Base-by-base conservation (phyloP, 2,113 vertebrate genomes). In the Pseudopipra pipra region DNA sequence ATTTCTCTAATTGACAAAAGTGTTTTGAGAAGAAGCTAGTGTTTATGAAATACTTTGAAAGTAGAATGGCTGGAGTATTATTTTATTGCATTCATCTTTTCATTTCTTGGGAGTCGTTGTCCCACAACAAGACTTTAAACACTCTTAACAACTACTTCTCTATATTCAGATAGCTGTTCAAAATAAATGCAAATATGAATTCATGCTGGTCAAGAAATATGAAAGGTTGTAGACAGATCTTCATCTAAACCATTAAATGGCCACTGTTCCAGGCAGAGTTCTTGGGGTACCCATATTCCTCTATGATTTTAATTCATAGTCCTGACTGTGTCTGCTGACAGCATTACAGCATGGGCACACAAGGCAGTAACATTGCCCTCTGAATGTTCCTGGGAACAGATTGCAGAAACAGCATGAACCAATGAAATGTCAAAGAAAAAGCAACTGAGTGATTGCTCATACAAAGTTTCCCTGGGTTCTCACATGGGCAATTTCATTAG, bases 401-500 rank as follows among this genome's bases (percentile, higher is more conserved):
- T 1, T 91, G 43, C 49, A 77, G 75, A 73, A 96, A 30, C 30
- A 70, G 44, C 54, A 63, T 8, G 21, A 92, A 73, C 18, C 35
- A 67, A 9, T 61, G 23, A 87, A 95, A 65, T 12, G 56, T 70
- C 37, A 78, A 54, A 77, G 14, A 23, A 63, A 94, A n/a, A 7
- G 67, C 2, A 39, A 16, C 25, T 25, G 39, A 72, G 24, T n/a
- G 28, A 65, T 18, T 61, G 16, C 7, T 54, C 37, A 30, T 18
- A 49, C 41, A 68, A 66, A 43, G 51, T 68, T 54, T 62, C 20
- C 23, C 25, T 43, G n/a, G 9, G 28, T 46, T 93, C 63, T 79
- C 8, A 1, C 0, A 0, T 9, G 37, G 31, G 5, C 37, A 51
- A 65, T 89, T 79, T 37, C 25, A 58, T 28, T 14, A 62, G 6